These are phyloP conservation scores for Hydraecia micacea DNA, from an alignment of 2,888 invertebrate genomes.

Conservation along the genomic window DNA sequence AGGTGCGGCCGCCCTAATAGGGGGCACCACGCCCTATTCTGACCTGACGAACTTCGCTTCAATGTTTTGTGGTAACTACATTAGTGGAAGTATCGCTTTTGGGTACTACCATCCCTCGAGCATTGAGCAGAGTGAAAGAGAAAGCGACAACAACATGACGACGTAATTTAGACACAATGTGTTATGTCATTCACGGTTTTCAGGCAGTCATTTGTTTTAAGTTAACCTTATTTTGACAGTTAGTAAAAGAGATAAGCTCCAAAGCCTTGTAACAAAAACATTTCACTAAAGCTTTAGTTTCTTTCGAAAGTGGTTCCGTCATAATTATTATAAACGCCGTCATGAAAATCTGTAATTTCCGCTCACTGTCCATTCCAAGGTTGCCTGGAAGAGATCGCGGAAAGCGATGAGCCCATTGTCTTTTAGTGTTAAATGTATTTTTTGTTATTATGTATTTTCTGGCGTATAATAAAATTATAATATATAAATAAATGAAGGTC, in stretches of 20 bases:
- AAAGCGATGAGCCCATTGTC: not conserved
- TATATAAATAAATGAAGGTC: not conserved
- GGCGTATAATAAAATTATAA: too few species aligned
- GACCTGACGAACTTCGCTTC: constrained; percentile 70
- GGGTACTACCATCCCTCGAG: constrained; percentile 32
- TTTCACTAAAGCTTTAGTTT: not conserved
- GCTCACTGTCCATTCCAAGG: not conserved
- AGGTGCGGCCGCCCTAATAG: constrained; percentile 83
- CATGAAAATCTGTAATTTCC: not conserved
- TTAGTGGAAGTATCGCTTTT: constrained; percentile 62
- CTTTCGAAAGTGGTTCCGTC: not conserved
- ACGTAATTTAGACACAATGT: constrained; percentile 51
- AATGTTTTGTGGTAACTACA: constrained; percentile 65
- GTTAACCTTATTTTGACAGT: constrained; percentile 20
- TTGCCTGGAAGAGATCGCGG: not conserved
- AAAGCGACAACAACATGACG: constrained; percentile 49
- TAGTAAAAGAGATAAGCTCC: not conserved
- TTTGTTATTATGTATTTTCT: not conserved
- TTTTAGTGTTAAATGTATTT: not conserved
- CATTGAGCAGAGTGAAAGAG: constrained; percentile 42
- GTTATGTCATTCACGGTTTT: constrained; percentile 40
- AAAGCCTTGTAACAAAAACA: not conserved
- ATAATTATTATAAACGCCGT: not conserved
- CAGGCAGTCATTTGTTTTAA: constrained; percentile 42
- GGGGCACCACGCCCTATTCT: constrained; percentile 74